Base-by-base conservation (phyloP, 2,888 invertebrate species). In the Drosophila formosana region DNA sequence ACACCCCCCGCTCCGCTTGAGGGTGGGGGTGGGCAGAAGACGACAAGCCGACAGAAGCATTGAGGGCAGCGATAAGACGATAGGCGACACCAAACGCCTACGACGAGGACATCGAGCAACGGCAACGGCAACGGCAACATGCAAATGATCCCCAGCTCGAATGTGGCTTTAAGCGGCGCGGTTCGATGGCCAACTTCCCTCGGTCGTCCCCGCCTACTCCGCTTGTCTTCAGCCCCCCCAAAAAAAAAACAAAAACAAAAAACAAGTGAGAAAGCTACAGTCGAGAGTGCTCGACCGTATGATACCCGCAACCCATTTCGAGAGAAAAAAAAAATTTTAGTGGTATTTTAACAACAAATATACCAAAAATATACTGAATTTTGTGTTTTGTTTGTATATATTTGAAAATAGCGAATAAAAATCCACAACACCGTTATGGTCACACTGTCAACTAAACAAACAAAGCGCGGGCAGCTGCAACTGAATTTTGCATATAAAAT, bases 91-190 rank as follows among this genome's bases (percentile, higher is more conserved):
- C 30, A 30, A 63, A 66, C 80, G 66, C 66, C 72, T 50, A 61
- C 76, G 76, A 18, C 49, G 46, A 67, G 67, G 66, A 64, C 75
- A 71, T 25, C 49, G 37, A 43, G 13, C 37, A 18, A 13, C 8
- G 30, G 41, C 67, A 50, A 57, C 34, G 58, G 50, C 67, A 50
- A 57, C 34, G 58, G 50, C 50, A 62, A 72, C 81, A 82, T 82
- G 82, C 84, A 82, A 82, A 82, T 87, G 84, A 71, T 81, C 72
- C 64, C 53, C 58, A 57, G 56, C 65, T 51, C 51, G 47, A 63
- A 56, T 47, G 32, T 41, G 72, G 64, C 87, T 76, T 82, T 73
- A 80, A 80, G 69, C 63, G 75, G 51, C 64, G 30, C 39, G 26
- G 43, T 61, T 45, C 52, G 34, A 39, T 28, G 37, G 5, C 30